Base-by-base conservation (phyloP, 2,113 vertebrate genomes). In the Percopsis transmontana region DNA sequence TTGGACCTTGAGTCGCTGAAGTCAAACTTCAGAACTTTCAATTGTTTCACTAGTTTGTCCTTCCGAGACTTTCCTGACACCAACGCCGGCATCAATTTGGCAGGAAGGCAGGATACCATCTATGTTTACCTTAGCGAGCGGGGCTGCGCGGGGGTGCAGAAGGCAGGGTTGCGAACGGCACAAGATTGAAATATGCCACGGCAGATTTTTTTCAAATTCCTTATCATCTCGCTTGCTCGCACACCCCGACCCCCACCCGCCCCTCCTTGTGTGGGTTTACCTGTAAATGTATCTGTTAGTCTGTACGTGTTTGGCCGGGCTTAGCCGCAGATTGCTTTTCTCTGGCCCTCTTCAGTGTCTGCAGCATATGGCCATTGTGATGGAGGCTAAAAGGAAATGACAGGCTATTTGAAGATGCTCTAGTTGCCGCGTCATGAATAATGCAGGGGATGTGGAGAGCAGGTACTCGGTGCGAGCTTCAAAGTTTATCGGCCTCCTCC, bases 311-410 rank as follows among this genome's bases (percentile, higher is more conserved):
- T 83, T 72, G 76, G 76, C 59, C 62, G 18, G 60, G 77, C 81
- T 85, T 58, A 76, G 68, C 70, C 56, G 38, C 51, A 76, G 80
- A 84, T 79, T 79, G 69, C 63, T 52, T 73, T 20, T n/a, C 55
- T 55, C 66, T 10, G 45, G 58, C 44, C 54, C 52, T 55, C 7
- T 69, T 66, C 56, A 38, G 76, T 69, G 64, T 74, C 56, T 68
- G 85, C 60, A 89, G 82, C 93, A 92, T 93, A 93, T 87, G 88
- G 91, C 70, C 90, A 85, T 84, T 90, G 88, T 93, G 93, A 93
- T 88, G 91, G 87, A 89, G 92, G 81, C 82, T 92, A 93, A 94
- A 93, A 88, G 90, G 88, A 94, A 94, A 93, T 90, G 93, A 94
- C 93, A 92, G 87, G 74, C 75, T 85, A 87, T 91, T 93, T 94